A percentile compares a stretch with the other conserved stretches of the same genome.
These are phyloP conservation scores for Leptopilina clavipes DNA, from an alignment of 1,140 invertebrate genomes.

Conservation along the genomic window DNA sequence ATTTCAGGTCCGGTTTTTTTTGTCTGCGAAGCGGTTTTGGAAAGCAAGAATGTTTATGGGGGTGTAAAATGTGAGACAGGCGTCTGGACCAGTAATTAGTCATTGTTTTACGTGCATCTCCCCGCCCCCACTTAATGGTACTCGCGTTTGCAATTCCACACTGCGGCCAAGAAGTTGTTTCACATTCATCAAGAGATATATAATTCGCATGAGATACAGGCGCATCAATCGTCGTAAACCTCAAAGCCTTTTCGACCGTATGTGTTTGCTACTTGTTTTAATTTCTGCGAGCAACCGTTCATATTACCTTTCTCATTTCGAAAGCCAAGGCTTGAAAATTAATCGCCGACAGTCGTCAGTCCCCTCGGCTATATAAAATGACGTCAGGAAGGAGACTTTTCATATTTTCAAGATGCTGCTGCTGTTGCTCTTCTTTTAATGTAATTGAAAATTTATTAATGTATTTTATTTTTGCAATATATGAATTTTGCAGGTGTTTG, in stretches of 20 bases:
- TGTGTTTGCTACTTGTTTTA: conserved; percentile 12
- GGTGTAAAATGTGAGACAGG: conserved; percentile 29
- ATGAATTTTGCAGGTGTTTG: background rate
- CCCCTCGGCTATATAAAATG: background rate
- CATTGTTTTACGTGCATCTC: conserved; percentile 16
- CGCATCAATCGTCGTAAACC: conserved; percentile 15
- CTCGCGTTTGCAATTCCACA: background rate
- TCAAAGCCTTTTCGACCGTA: conserved; percentile 11
- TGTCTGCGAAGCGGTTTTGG: background rate
- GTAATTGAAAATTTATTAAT: no score
- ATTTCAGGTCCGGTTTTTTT: background rate
- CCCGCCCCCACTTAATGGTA: conserved; percentile 18
- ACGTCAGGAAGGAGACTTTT: background rate
- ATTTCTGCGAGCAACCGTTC: conserved; percentile 5
- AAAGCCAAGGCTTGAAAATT: background rate
- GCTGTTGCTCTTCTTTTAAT: no score
- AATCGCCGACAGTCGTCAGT: background rate
- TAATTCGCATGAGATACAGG: conserved; percentile 25
- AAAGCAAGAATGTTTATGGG: conserved; percentile 24
- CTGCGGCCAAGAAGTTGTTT: conserved; percentile 11
- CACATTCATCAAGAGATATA: conserved; percentile 31
- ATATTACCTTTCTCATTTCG: conserved; percentile 15
- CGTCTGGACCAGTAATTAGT: conserved; percentile 27
- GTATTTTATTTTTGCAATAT: no score
- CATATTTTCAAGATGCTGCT: no score